phyloP scores from a whole-genome alignment of 1,140 invertebrate genomes.

The Drosophila lacertosa region DNA sequence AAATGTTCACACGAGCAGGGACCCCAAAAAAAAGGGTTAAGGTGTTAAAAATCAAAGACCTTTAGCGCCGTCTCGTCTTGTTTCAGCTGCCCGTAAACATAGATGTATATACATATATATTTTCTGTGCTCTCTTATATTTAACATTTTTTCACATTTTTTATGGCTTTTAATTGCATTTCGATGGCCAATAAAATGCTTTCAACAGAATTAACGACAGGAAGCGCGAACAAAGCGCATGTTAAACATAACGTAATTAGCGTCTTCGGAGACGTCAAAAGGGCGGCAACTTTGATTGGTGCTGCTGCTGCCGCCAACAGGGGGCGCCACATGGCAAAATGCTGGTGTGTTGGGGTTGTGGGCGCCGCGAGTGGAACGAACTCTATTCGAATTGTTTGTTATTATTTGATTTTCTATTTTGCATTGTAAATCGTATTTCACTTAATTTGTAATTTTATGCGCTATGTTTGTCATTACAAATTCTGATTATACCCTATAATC shows the following conservation, averaged over 20 bases:
- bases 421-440: constrained; percentile 51
- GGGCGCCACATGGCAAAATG: constrained; percentile 45
- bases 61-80: constrained; percentile 52
- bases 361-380: constrained; percentile 10
- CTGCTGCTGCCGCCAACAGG: constrained; percentile 31
- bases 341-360: constrained; percentile 2
- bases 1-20: constrained; percentile 59
- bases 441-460: constrained; percentile 72
- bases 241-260: constrained; percentile 66
- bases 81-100: too few species aligned
- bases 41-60: constrained; percentile 72
- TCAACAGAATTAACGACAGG: constrained; percentile 70
- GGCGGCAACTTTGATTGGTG: constrained; percentile 47
- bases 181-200: constrained; percentile 73
- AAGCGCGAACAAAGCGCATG: constrained; percentile 61
- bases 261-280: constrained; percentile 36
- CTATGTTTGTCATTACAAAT: constrained; percentile 21
- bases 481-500: constrained; percentile 5
- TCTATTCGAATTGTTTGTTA: constrained; percentile 8
- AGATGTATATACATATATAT: constrained; percentile 30
- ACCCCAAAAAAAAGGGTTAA: constrained; percentile 15
- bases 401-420: constrained; percentile 43
- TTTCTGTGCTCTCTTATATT: constrained; percentile 13
- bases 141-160: constrained; percentile 35
- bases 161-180: constrained; percentile 76